Percentiles rank a stretch among this genome's conserved stretches.
phyloP scores from a whole-genome alignment of 2,888 invertebrate genomes.

The Drosophila percnosoma region DNA sequence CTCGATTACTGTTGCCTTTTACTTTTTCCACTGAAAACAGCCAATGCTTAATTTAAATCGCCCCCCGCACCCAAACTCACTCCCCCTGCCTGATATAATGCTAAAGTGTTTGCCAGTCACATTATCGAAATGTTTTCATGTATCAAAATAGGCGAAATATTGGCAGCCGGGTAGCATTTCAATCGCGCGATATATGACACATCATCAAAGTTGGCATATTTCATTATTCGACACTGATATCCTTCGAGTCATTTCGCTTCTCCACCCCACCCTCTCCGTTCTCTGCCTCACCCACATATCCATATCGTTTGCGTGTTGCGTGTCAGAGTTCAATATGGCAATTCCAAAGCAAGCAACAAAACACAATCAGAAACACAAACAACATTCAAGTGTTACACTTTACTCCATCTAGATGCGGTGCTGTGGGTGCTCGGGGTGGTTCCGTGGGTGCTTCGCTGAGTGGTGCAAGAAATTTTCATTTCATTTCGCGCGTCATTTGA shows the following conservation, averaged over 20 bases:
- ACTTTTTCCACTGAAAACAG: slow-evolving; percentile 1
- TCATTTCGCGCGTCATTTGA: slow-evolving; percentile 79
- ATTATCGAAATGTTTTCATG: slow-evolving; percentile 71
- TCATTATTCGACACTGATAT: slow-evolving; percentile 73
- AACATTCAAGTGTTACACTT: slow-evolving; percentile 76
- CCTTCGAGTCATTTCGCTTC: slow-evolving; percentile 12
- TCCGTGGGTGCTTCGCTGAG: not conserved
- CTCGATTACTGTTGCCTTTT: slow-evolving; percentile 51
- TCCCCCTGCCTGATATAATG: not conserved
- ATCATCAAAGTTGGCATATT: slow-evolving; percentile 79
- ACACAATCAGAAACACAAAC: slow-evolving; percentile 71
- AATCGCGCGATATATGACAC: slow-evolving; percentile 72
- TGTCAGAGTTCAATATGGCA: slow-evolving; percentile 73
- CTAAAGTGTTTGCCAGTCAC: slow-evolving; percentile 36
- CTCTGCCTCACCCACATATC: not conserved
- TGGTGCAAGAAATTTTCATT: slow-evolving; percentile 66
- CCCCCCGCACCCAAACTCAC: not conserved
- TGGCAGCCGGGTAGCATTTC: slow-evolving; percentile 61
- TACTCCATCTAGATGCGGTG: slow-evolving; percentile 48
- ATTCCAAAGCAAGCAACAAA: slow-evolving; percentile 36
- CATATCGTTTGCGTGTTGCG: slow-evolving; percentile 66
- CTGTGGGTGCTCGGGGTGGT: not conserved
- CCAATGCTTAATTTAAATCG: slow-evolving; percentile 24
- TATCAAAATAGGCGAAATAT: slow-evolving; percentile 50
- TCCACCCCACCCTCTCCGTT: accelerated